phyloP scores from a whole-genome alignment of 2,113 vertebrate species.

The Phalacrocorax pelagicus region DNA sequence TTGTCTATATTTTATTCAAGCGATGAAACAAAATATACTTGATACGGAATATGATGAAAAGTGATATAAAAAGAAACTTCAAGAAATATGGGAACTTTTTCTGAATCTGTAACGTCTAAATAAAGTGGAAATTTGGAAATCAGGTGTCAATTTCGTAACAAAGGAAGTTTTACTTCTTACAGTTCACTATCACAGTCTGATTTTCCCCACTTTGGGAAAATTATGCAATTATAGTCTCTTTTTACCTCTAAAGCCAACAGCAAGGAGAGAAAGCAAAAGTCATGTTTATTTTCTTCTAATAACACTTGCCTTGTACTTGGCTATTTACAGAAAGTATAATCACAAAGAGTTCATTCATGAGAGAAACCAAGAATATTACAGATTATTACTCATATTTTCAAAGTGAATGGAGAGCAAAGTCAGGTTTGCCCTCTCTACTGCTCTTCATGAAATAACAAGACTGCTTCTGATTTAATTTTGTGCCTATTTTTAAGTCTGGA shows the following conservation, averaged over 20 bases:
- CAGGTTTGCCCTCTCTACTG: neutral
- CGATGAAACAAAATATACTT: neutral
- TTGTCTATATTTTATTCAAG: neutral
- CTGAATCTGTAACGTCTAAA: neutral
- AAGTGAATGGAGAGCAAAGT: neutral
- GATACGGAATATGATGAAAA: neutral
- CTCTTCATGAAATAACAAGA: neutral
- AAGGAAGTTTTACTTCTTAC: neutral
- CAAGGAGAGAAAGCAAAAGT: neutral
- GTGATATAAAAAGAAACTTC: neutral
- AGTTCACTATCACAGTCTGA: too few relatives aligned
- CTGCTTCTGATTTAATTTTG: neutral
- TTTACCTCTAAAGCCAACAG: neutral
- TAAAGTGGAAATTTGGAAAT: neutral
- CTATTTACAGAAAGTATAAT: neutral
- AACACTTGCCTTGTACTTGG: neutral
- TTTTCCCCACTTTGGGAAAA: neutral
- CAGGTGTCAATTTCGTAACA: neutral
- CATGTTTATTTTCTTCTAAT: neutral
- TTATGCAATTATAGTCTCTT: neutral
- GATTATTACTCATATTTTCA: neutral
- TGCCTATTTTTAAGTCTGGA: neutral
- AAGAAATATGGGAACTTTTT: neutral
- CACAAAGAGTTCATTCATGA: neutral
- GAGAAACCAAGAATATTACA: neutral